Conservation (phyloP, 2,797 vertebrate species). For the Alfaro cultratus region DNA sequence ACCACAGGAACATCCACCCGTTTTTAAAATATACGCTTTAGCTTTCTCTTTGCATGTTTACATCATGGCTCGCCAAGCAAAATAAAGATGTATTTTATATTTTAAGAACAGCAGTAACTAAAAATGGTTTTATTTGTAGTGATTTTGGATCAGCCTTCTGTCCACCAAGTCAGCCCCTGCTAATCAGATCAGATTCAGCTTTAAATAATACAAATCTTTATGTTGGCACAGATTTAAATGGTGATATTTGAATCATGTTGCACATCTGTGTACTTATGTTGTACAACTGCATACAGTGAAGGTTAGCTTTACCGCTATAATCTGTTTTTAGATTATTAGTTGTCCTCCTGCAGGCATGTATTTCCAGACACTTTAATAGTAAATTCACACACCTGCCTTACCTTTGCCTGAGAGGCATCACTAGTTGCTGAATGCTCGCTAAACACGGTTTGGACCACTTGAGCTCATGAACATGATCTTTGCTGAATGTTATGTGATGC, state of each 20-base stretch:
- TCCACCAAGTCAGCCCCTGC: background rate
- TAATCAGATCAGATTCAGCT: background rate
- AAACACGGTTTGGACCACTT: conserved; percentile 80
- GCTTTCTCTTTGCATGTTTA: background rate
- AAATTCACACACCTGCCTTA: conserved; percentile 73
- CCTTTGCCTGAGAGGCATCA: conserved; percentile 82
- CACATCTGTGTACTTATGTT: conserved; percentile 8
- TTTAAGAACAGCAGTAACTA: background rate
- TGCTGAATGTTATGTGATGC: conserved; percentile 72
- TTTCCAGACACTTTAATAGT: conserved; percentile 77
- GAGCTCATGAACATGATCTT: conserved; percentile 60
- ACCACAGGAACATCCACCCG: background rate
- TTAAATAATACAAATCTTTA: background rate
- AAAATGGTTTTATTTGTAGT: background rate
- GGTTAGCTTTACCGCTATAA: conserved; percentile 7
- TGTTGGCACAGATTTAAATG: background rate
- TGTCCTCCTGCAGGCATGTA: conserved; percentile 78
- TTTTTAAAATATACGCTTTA: background rate
- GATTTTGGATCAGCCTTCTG: background rate
- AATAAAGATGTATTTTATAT: background rate
- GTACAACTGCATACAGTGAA: conserved; percentile 12
- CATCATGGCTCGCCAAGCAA: background rate
- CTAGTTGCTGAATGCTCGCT: conserved; percentile 85
- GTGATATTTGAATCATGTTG: background rate
- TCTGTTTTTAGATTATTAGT: conserved; percentile 20